A percentile compares a stretch with the other conserved stretches of the same genome.
Conservation (phyloP, 2,113 vertebrate species). For the Ceratotherium simum region DNA sequence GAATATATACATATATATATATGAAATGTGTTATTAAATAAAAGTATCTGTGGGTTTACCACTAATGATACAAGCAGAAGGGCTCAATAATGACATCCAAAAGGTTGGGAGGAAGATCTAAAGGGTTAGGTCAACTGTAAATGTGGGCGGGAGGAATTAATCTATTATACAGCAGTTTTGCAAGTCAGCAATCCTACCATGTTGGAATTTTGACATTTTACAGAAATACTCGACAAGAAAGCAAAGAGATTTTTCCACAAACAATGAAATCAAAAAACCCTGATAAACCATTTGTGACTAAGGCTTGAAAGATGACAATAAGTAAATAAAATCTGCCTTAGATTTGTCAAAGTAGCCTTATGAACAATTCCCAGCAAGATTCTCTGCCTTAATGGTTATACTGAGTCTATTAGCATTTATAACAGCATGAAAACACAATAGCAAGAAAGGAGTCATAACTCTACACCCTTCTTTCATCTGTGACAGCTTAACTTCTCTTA, state of each 20-base stretch:
- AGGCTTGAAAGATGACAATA: slow-evolving; percentile 15
- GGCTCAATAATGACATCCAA: background rate
- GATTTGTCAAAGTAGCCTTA: background rate
- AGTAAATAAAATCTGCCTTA: slow-evolving; percentile 26
- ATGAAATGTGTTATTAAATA: background rate
- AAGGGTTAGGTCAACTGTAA: slow-evolving; percentile 9
- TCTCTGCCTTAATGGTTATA: background rate
- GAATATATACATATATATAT: background rate
- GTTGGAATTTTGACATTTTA: slow-evolving; percentile 38
- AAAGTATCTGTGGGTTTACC: background rate
- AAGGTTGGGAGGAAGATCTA: background rate
- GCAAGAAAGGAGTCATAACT: background rate
- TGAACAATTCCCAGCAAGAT: background rate
- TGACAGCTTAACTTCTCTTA: background rate
- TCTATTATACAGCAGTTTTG: background rate
- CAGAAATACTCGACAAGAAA: background rate
- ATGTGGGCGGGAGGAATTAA: background rate
- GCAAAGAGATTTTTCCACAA: background rate
- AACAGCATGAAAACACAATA: background rate
- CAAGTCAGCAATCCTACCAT: background rate
- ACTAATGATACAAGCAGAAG: slow-evolving; percentile 3
- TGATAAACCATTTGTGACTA: background rate
- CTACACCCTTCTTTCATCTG: background rate
- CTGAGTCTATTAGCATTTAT: background rate
- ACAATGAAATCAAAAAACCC: slow-evolving; percentile 15